These are phyloP conservation scores for Drosophila bipectinata DNA, from an alignment of 1,140 invertebrate genomes.

Conservation along the genomic window DNA sequence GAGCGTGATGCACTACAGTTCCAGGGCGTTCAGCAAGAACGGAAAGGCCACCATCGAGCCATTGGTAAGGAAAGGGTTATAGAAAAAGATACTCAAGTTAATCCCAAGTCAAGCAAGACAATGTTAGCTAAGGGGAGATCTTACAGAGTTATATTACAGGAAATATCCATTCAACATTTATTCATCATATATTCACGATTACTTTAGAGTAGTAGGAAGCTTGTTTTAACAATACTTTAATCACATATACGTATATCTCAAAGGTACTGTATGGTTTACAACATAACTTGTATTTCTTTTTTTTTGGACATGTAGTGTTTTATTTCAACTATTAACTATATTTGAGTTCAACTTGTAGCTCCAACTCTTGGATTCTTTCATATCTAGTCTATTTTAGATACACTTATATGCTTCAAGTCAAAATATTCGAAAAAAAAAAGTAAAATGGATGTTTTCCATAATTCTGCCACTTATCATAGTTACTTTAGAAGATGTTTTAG, in stretches of 20 bases:
- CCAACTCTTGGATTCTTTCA: neutral
- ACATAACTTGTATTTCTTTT: neutral
- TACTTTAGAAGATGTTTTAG: neutral
- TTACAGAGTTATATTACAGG: neutral
- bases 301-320: too few species aligned
- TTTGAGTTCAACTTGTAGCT: neutral
- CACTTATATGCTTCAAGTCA: neutral
- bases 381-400: neutral
- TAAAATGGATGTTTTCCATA: neutral
- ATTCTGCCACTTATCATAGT: neutral
- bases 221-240: slow-evolving; percentile 3
- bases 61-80: slow-evolving; percentile 80
- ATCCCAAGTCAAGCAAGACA: too few species aligned
- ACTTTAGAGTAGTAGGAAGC: slow-evolving; percentile 1
- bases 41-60: slow-evolving; percentile 86
- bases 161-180: slow-evolving; percentile 1
- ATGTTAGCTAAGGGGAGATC: neutral
- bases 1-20: slow-evolving; percentile 90
- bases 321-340: neutral
- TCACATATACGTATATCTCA: slow-evolving; percentile 1
- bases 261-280: neutral
- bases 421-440: neutral
- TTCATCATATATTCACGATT: neutral
- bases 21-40: slow-evolving; percentile 87
- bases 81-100: neutral